Base-by-base conservation (phyloP, 2,797 vertebrate species). In the Acropternis orthonyx region DNA sequence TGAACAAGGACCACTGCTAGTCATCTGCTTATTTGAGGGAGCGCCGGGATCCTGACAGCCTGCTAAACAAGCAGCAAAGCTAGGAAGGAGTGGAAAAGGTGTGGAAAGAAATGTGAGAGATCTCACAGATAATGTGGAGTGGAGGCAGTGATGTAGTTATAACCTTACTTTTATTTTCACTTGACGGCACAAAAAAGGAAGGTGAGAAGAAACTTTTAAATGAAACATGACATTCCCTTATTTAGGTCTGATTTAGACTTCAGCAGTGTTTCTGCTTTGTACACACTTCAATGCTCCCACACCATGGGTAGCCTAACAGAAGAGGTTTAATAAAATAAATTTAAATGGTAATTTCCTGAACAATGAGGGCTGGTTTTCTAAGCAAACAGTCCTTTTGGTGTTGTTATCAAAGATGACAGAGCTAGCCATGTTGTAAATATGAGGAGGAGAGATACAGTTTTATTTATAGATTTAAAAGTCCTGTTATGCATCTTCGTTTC, bases 211-310 rank as follows among this genome's bases (percentile, higher is more conserved):
- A 72, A 87, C 93, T 97, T 96, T 94, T 95, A 97, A 97, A 97
- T 97, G 97, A 97, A 97, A 97, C 96, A 96, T 95, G 97, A 92
- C 97, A 93, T 97, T 97, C 41, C 82, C 95, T 96, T 97, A 97
- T 97, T 97, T 95, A 96, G 96, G 95, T 78, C 95, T 96, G 97
- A 95, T 96, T 97, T 93, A 90, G 95, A 94, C 73, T 96, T 96
- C 93, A 92, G 96, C 54, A 78, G 69, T 73, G 95, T 95, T 75
- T 74, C 88, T 59, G 80, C 84, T 96, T 75, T 61, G 66, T 78
- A 49, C 14, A 9, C 4, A 0, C 91, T 92, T 84, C 79, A 79
- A 43, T 26, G 51, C 92, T 96, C 89, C 43, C 88, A 89, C 86
- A 66, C 72, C 8, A 17, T 16, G 68, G 68, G 91, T 84, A 86